These are phyloP conservation scores for Dendrolimus pini DNA, from an alignment of 2,888 invertebrate genomes.

Conservation along the genomic window DNA sequence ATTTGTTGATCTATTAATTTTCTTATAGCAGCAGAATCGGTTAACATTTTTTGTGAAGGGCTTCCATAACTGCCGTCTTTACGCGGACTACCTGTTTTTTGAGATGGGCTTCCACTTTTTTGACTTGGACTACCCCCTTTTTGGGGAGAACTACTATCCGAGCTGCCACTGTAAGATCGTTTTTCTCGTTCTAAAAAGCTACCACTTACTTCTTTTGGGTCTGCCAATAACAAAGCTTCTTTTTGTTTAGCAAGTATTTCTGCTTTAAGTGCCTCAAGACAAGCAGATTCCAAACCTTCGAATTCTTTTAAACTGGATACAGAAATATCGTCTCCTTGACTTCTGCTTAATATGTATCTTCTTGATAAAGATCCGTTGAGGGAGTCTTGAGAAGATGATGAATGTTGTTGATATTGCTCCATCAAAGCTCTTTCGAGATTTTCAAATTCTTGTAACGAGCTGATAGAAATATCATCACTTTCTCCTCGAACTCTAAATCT, in stretches of 20 bases:
- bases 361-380: conserved; percentile 88
- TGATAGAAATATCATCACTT: conserved; percentile 94
- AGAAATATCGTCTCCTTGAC: conserved; percentile 90
- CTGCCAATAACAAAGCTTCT: conserved; percentile 83
- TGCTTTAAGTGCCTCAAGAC: conserved; percentile 88
- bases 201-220: conserved; percentile 68
- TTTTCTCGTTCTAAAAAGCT: conserved; percentile 70
- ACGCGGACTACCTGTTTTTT: conserved; percentile 68
- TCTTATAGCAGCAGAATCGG: conserved; percentile 64
- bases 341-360: conserved; percentile 81
- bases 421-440: conserved; percentile 90
- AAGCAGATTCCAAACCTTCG: conserved; percentile 92
- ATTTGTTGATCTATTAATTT: conserved; percentile 70
- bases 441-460: conserved; percentile 96
- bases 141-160: conserved; percentile 76
- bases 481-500: conserved; percentile 91
- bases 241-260: conserved; percentile 91
- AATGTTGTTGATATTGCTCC: conserved; percentile 84
- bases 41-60: conserved; percentile 63
- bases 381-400: conserved; percentile 91
- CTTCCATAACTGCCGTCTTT: conserved; percentile 63
- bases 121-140: conserved; percentile 65
- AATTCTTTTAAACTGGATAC: conserved; percentile 93
- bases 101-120: conserved; percentile 67
- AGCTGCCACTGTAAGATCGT: conserved; percentile 74